Evolutionary conservation across 2,113 vertebrate species (phyloP).

Genomic region (Pomatostomus ruficeps): DNA sequence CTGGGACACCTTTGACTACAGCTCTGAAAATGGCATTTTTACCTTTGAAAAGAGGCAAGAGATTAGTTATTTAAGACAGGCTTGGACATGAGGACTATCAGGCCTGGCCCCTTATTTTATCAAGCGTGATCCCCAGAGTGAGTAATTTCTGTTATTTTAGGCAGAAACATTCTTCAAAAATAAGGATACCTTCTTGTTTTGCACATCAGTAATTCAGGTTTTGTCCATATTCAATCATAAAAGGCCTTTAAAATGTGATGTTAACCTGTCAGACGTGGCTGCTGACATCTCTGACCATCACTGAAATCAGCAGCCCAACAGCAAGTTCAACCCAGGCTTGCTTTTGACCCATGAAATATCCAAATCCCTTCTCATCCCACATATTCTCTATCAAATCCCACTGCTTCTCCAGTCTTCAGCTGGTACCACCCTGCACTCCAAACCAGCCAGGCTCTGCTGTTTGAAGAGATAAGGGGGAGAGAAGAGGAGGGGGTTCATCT

Average conservation of each 20-base stretch:
- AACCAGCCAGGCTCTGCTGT: not conserved
- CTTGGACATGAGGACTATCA: not conserved
- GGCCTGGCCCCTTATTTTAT: not conserved
- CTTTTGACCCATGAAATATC: not conserved
- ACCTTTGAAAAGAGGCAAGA: constrained; percentile 65
- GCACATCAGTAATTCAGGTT: not conserved
- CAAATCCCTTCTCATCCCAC: not conserved
- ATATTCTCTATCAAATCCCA: not conserved
- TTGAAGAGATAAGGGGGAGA: not conserved
- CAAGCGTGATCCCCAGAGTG: not conserved
- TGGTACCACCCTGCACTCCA: not conserved
- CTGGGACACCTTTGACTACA: constrained; percentile 77
- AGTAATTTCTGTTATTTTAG: not conserved
- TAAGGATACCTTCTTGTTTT: not conserved
- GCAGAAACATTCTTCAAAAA: not conserved
- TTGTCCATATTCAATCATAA: not conserved
- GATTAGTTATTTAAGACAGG: not conserved
- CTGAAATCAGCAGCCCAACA: not conserved
- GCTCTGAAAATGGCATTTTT: constrained; percentile 79
- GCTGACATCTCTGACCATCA: not conserved
- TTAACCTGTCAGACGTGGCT: not conserved
- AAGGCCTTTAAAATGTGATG: not conserved
- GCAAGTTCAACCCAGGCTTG: not conserved
- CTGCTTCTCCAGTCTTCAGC: not conserved
- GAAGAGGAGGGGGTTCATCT: not conserved